Conservation (phyloP, 2,113 vertebrate species). For the Paracanthobrama guichenoti region DNA sequence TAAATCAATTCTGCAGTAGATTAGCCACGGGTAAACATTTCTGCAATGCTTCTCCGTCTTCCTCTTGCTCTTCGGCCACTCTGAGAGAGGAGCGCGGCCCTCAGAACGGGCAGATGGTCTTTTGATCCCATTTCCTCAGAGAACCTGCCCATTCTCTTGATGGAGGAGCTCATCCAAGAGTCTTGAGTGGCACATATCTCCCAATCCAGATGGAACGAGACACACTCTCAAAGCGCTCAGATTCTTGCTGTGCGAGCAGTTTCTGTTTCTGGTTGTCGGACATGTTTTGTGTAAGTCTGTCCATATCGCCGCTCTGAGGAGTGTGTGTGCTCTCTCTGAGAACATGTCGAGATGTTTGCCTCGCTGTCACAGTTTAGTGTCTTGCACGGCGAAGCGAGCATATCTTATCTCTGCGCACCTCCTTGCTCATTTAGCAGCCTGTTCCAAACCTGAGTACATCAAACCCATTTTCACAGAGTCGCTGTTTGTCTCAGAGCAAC, state of each 20-base stretch:
- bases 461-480: constrained; percentile 48
- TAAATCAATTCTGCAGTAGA: background rate
- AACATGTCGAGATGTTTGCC: constrained; percentile 23
- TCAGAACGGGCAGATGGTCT: constrained; percentile 70
- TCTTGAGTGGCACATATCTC: constrained; percentile 35
- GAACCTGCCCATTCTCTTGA: constrained; percentile 70
- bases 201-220: background rate
- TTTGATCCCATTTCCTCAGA: constrained; percentile 74
- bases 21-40: too few relatives aligned
- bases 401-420: constrained; percentile 48
- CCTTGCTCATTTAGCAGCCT: constrained; percentile 41
- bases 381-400: constrained; percentile 14
- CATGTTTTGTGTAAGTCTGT: constrained; percentile 20
- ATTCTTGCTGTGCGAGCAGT: background rate
- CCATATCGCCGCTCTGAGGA: background rate
- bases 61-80: constrained; percentile 44
- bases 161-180: constrained; percentile 65
- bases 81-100: constrained; percentile 37
- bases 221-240: background rate
- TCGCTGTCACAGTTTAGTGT: constrained; percentile 45
- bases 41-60: constrained; percentile 40
- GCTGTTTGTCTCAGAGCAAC: constrained; percentile 51
- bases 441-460: constrained; percentile 45
- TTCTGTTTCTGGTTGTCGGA: constrained; percentile 37
- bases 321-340: background rate